A percentile compares a stretch with the other conserved stretches of the same genome.
phyloP scores from a whole-genome alignment of 2,888 invertebrate species.

The Heteromyza rotundicornis region DNA sequence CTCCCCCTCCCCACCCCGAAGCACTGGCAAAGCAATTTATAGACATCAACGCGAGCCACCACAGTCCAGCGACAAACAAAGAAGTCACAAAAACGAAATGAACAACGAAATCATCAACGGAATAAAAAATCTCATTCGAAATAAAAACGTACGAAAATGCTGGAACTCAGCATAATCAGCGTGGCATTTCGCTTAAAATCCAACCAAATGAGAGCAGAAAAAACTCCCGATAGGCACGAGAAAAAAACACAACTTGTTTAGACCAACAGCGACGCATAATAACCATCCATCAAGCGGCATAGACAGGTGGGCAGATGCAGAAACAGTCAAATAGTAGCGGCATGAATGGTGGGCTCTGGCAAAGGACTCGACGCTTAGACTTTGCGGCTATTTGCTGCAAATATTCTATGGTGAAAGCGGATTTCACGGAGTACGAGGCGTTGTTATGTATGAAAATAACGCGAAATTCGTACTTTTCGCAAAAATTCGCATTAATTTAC shows the following conservation, averaged over 20 bases:
- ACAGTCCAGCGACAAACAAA: constrained; percentile 21
- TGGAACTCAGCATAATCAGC: not conserved
- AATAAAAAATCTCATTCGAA: too few relatives aligned
- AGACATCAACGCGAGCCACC: constrained; percentile 7
- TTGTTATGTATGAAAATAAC: constrained; percentile 47
- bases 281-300: constrained; percentile 55
- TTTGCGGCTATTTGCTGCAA: too few relatives aligned
- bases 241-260: constrained; percentile 15
- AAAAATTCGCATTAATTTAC: constrained; percentile 56
- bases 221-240: not conserved
- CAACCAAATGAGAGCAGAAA: not conserved
- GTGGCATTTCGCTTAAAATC: constrained; percentile 4
- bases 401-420: too few relatives aligned
- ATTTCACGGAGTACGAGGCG: too few relatives aligned
- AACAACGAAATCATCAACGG: constrained; percentile 28
- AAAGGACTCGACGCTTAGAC: constrained; percentile 35
- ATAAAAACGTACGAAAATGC: too few relatives aligned
- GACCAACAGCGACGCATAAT: constrained; percentile 42
- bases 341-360: not conserved
- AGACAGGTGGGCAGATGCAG: constrained; percentile 46
- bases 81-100: constrained; percentile 22
- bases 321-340: not conserved
- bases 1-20: constrained; percentile 27
- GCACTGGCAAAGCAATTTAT: constrained; percentile 23
- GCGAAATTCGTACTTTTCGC: constrained; percentile 53